These are phyloP conservation scores for Cynodonichthys magdalenae DNA, from an alignment of 2,797 vertebrate species.

Conservation along the genomic window DNA sequence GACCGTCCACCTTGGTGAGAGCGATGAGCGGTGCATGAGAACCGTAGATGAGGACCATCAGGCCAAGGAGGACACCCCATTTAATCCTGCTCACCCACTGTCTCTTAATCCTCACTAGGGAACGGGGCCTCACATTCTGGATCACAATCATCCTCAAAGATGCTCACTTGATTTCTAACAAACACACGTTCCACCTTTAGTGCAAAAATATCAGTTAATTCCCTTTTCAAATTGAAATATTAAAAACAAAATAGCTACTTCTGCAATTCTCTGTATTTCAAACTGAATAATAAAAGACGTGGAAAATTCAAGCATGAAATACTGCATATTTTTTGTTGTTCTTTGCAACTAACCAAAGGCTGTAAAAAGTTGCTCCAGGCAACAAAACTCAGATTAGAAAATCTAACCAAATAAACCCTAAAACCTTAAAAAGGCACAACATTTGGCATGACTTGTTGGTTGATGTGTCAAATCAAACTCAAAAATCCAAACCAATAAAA, in stretches of 20 bases:
- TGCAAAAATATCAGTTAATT: too few relatives aligned
- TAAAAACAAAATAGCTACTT: too few relatives aligned
- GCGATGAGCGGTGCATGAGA: constrained; percentile 92
- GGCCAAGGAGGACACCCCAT: constrained; percentile 85
- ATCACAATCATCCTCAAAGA: constrained; percentile 78
- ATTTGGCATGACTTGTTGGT: constrained; percentile 4
- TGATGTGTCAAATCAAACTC: constrained; percentile 1
- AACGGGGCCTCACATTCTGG: constrained; percentile 55
- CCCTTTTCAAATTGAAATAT: constrained; percentile 28
- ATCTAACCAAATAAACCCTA: constrained; percentile 23
- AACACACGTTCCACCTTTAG: constrained; percentile 14
- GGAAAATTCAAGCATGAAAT: constrained; percentile 3
- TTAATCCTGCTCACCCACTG: constrained; percentile 55
- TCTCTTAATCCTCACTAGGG: constrained; percentile 40
- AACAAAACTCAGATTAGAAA: constrained; percentile 38
- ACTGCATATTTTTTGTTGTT: background rate
- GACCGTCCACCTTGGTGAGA: constrained; percentile 85
- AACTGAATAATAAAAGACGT: background rate
- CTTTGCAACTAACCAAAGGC: constrained; percentile 3
- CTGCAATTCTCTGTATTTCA: background rate
- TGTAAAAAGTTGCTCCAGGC: constrained; percentile 35
- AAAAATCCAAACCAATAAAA: constrained; percentile 12
- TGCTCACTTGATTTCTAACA: constrained; percentile 13
- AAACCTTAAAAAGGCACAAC: constrained; percentile 16
- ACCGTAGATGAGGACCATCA: constrained; percentile 89